Evolutionary conservation across 1,140 invertebrate genomes (phyloP), one percentile per base, ranked within the genome.

Genomic region (Ceratina japonica): DNA sequence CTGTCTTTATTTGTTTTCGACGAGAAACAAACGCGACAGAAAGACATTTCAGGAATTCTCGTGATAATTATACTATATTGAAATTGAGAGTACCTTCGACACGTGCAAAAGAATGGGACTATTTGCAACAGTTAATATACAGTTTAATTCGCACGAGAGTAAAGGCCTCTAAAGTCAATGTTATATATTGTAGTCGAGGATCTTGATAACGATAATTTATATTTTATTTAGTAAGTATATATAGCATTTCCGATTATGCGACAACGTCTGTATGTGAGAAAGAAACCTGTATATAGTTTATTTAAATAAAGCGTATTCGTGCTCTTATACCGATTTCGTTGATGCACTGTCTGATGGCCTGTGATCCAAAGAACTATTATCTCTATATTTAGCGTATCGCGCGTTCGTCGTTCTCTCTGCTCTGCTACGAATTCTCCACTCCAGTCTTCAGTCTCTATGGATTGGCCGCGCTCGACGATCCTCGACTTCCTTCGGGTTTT

Each of bases 111-210:
- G 20, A 24, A 49, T 22, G 31, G 3, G 58, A 75, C 22, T 59
- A 54, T 54, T 44, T 52, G 51, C 31, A 74, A 72, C 75, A 27
- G 75, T 31, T 31, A 86, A 87, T 27, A 68, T 86, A 89, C 27
- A 31, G 27, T 31, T 86, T 90, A 89, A 87, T 44, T 44, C 37
- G 10, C 86, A 79, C 87, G 90, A 87, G 76, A 87, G 73, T 78
- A 88, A 92, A 88, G 90, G 88, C 91, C 90, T 91, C 90, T 90
- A 87, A 91, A 91, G 89, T 91, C 89, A 90, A 91, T 91, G 90
- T 92, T 90, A n/a, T n/a, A n/a, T n/a, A 89, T 88, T 87, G 89
- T 91, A 89, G 89, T 90, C 89, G 89, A 88, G 86, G 51, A 89
- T 89, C 86, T 89, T 88, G 87, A 88, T 87, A 87, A 84, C 63